Evolutionary conservation across 1,140 invertebrate genomes (phyloP), one percentile per base, ranked within the genome.

Genomic region (Sitophilus oryzae): DNA sequence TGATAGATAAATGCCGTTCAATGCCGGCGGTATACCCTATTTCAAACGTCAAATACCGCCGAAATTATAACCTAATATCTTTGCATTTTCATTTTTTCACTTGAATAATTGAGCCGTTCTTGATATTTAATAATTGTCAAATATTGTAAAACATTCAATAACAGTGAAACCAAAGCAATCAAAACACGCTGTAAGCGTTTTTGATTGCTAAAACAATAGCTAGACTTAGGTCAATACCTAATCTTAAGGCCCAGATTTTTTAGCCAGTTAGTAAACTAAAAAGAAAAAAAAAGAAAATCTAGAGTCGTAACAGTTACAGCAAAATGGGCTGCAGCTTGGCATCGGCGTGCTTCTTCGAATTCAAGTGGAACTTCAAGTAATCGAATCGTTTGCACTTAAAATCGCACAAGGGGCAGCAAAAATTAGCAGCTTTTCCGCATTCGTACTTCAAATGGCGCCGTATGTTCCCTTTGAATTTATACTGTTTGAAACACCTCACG

Each of bases 341-440:
- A 38, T 60, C 48, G 4, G 59, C 44, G 22, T 62, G 57, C 25
- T 64, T 61, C 42, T 60, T 64, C 2, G 60, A 58, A 34, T 60
- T 62, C 35, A 64, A 47, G 47, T 64, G 62, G 35, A 62, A 62
- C 20, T 60, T 52, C 34, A 64, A 30, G 55, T 62, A 62, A 45
- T 64, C 62, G 16, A 61, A 54, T 36, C 62, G 43, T 44, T 64
- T 64, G 35, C 62, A 77, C 36, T 71, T 70, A 50, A 72, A 74
- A 16, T 62, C 62, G 65, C 73, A 76, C 52, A 72, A 58, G 15
- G 68, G 59, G 45, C 74, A 75, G 21, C 69, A 59, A 50, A 72
- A 75, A 22, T 69, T 71, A 3, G 73, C 66, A 14, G 68, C 63
- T 51, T 71, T 74, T n/a, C 71, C 71, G 45, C 62, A 64, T 22